Base-by-base conservation (phyloP, 2,888 invertebrate species). In the Plagodis dolabraria region DNA sequence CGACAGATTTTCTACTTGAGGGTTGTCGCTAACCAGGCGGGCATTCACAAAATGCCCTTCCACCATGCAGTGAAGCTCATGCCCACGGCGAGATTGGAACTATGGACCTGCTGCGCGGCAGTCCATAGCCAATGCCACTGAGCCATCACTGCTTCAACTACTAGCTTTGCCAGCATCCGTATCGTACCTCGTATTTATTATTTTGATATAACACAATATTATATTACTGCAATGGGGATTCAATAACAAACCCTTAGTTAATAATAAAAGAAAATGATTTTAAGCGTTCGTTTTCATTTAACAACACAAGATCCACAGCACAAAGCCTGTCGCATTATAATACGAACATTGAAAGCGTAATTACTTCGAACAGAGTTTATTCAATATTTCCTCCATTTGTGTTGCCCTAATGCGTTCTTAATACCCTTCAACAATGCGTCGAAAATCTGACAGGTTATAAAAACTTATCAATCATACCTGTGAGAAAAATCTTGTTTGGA, bases 351-450 rank as follows among this genome's bases (percentile, higher is more conserved):
- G 51, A 63, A 69, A 53, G 60, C 53, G 40, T 60, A 61, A 57
- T 63, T 54, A 48, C 42, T 50, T 45, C 47, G 53, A 53, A 61
- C 45, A 44, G 38, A 51, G 22, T 46, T 60, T 42, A 64, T 58
- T 65, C 67, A 47, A 66, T 68, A 60, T 50, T 58, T 64, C 50
- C 46, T 53, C 36, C 51, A 60, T 64, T 63, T 68, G 54, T 65
- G 58, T 64, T 47, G 51, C 59, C 49, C 61, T 71, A 74, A 72
- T 71, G 63, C 63, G 51, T 70, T 69, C 61, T 59, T 71, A 68
- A 70, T 74, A 71, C 46, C 49, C 52, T 47, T 52, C 56, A 50
- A 63, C 60, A 70, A 68, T 61, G 47, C 52, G 51, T 10, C 50
- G 52, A 61, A 59, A 67, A 65, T 63, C 65, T 53, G 49, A 45